Evolutionary conservation across 2,797 vertebrate species (phyloP).

Genomic region (Rallus crepitans): DNA sequence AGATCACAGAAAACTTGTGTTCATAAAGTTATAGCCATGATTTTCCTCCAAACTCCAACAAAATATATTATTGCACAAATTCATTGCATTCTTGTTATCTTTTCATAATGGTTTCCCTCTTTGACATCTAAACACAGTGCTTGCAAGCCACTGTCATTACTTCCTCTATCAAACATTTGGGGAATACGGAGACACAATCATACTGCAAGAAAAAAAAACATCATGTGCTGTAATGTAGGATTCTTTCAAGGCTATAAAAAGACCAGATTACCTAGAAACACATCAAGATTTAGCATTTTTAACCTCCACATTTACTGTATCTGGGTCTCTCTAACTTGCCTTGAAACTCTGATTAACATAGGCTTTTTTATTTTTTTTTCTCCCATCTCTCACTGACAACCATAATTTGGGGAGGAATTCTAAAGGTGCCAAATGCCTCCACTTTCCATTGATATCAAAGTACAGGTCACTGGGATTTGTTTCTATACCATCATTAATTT

Average conservation of each 20-base stretch:
- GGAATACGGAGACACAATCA: background rate
- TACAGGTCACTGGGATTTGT: background rate
- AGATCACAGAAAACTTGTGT: background rate
- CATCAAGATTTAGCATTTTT: background rate
- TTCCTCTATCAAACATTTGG: background rate
- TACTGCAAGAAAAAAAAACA: background rate
- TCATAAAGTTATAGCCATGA: background rate
- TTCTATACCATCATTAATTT: background rate
- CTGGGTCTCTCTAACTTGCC: background rate
- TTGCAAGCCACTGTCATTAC: background rate
- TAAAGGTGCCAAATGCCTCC: background rate
- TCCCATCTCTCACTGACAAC: background rate
- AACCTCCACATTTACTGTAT: background rate
- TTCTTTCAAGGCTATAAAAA: background rate
- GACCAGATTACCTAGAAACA: background rate
- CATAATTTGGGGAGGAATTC: background rate
- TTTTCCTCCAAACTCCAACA: background rate
- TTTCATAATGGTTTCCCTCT: background rate
- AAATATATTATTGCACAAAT: background rate
- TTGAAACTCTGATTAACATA: background rate
- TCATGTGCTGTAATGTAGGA: background rate
- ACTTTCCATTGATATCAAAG: background rate
- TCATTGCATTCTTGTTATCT: background rate
- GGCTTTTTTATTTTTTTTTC: background rate
- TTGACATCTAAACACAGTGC: background rate